Evolutionary conservation across 2,888 invertebrate genomes (phyloP), one percentile per base, ranked within the genome.

Genomic region (Drosophila kanekoi): DNA sequence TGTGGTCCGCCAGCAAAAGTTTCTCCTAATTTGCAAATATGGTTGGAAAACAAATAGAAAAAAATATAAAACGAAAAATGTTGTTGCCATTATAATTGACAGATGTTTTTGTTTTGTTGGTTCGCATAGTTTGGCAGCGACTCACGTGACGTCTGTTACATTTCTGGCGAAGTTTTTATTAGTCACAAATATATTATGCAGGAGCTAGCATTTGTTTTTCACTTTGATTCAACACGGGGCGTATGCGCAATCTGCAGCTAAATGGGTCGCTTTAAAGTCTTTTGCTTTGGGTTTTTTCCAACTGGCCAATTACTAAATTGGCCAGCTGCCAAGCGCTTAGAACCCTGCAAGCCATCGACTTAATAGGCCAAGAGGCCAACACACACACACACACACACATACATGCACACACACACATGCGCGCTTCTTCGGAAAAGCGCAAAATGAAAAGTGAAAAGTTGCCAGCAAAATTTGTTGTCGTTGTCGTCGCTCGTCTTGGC

Each of bases 401-500:
- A 35, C 32, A 41, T 3, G 28, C 14, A 18, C 10, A 28, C 2
- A 28, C 10, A 40, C 9, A 35, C 11, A 13, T 11, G 20, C 0
- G 37, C 14, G 43, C 43, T 48, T 23, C 44, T 54, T 5, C 68
- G 76, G 88, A 89, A 84, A 84, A 89, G 87, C 66, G 77, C 79
- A 87, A 87, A 89, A 87, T 91, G 90, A 90, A 90, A 90, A 90
- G 91, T 91, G 91, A 91, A 90, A 90, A 89, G 91, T 81, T 90
- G 77, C 69, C 76, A 73, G 79, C 69, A 81, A 79, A 79, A 8
- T 54, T 73, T 63, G 62, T 61, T 54, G 72, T 56, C 53, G 56
- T 14, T 53, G 47, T 63, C 23, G 28, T 23, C 23, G 28, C 5
- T 32, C 14, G 43, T 48, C 68, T 41, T 47, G 9, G 28, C 35